Base-by-base conservation (phyloP, 2,113 vertebrate genomes). In the Poeciliopsis prolifica region DNA sequence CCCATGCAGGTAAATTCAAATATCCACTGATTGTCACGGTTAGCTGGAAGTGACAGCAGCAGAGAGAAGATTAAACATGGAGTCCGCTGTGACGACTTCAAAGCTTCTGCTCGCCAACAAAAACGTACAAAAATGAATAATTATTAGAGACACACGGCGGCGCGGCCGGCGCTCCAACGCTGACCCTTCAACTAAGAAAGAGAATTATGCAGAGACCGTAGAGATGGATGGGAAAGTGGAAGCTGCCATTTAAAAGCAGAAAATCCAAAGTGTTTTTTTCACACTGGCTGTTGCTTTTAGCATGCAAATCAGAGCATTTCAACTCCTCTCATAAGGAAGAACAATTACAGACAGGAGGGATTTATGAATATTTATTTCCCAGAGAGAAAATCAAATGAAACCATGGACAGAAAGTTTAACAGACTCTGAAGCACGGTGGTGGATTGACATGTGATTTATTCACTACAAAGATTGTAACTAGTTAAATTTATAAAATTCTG, bases 81-180 rank as follows among this genome's bases (percentile, higher is more conserved):
- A 86, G 78, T 75, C 66, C 75, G 40, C 62, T 51, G 64, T 75
- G 82, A 86, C 42, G 33, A 82, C 67, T 87, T 87, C 78, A 87
- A 80, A 86, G 82, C 76, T 63, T 78, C 72, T 75, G 65, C 81
- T 77, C 14, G 6, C 70, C 61, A 81, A 73, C 79, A 48, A 84
- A 82, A 86, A 88, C 31, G 37, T 75, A 63, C 35, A 70, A 78
- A 83, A 78, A 76, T 71, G 19, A 75, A 73, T 74, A 78, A 83
- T 78, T 74, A 68, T 8, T 7, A 74, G 68, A 77, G 80, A 76
- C 31, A 42, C 62, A 63, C 35, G 58, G 37, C 1, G 54, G 30
- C 72, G 63, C 60, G n/a, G 66, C 44, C 60, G n/a, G 66, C 44
- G 3, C 24, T 78, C 78, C 81, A 61, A 75, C 8, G 63, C 74